These are phyloP conservation scores for Sigmodon hispidus DNA, from an alignment of 2,113 vertebrate genomes.

Conservation along the genomic window DNA sequence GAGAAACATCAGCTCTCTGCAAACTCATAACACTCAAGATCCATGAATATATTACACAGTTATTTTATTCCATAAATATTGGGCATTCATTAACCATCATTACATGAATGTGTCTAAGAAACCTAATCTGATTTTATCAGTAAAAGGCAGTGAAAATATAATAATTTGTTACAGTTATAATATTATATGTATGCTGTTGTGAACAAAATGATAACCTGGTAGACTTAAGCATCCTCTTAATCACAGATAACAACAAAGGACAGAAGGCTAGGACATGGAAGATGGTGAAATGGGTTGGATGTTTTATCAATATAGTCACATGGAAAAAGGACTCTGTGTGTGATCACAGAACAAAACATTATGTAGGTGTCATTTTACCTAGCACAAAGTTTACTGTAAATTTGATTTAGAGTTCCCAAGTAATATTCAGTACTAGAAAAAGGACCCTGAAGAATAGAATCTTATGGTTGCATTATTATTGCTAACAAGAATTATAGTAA, in stretches of 20 bases:
- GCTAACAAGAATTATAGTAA: not conserved
- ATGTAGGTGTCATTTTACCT: not conserved
- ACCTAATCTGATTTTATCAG: not conserved
- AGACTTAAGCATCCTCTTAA: not conserved
- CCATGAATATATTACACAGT: not conserved
- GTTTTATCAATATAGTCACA: not conserved
- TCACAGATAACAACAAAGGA: not conserved
- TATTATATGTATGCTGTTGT: not conserved
- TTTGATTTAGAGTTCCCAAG: not conserved
- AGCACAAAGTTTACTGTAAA: slow-evolving; percentile 27
- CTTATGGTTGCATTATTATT: slow-evolving; percentile 16
- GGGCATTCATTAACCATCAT: not conserved
- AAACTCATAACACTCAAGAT: not conserved
- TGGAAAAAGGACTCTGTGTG: not conserved
- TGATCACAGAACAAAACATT: not conserved
- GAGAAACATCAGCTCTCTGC: not conserved
- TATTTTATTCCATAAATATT: not conserved
- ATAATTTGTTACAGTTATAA: not conserved
- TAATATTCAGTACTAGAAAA: not conserved
- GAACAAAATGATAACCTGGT: not conserved
- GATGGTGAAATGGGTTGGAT: not conserved
- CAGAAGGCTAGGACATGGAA: not conserved
- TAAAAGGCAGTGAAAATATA: not conserved
- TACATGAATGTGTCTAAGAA: not conserved
- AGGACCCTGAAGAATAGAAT: not conserved